Conservation (phyloP, 2,888 invertebrate species). For the Saturnia pavonia region DNA sequence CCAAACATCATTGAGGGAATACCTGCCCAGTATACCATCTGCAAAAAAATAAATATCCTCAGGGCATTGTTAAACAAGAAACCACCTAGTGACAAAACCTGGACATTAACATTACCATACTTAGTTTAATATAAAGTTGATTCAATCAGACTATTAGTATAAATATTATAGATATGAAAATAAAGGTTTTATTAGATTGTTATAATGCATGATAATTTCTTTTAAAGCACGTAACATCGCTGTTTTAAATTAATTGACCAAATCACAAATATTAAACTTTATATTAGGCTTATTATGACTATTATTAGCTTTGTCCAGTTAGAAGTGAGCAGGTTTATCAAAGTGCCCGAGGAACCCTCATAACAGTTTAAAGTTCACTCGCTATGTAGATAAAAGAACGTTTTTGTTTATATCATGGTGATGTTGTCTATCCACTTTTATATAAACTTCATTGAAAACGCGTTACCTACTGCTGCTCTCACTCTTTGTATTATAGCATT, state of each 20-base stretch:
- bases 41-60: constrained; percentile 26
- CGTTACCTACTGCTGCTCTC: background rate
- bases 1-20: constrained; percentile 82
- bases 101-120: background rate
- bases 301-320: background rate
- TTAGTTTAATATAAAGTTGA: background rate
- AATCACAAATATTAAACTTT: too few relatives aligned
- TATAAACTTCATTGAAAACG: background rate
- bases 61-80: background rate
- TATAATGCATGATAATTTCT: background rate
- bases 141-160: background rate
- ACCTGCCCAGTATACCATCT: constrained; percentile 60
- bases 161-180: background rate
- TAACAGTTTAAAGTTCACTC: background rate
- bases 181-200: background rate
- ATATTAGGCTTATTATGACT: too few relatives aligned
- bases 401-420: background rate
- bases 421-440: background rate
- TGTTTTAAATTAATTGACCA: background rate
- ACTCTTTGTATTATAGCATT: too few relatives aligned
- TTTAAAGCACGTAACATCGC: background rate
- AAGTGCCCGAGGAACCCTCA: background rate
- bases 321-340: background rate
- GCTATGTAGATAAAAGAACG: background rate
- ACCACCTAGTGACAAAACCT: background rate